These are phyloP conservation scores for Microcebus griseorufus DNA, from an alignment of 2,113 vertebrate species.

Conservation along the genomic window DNA sequence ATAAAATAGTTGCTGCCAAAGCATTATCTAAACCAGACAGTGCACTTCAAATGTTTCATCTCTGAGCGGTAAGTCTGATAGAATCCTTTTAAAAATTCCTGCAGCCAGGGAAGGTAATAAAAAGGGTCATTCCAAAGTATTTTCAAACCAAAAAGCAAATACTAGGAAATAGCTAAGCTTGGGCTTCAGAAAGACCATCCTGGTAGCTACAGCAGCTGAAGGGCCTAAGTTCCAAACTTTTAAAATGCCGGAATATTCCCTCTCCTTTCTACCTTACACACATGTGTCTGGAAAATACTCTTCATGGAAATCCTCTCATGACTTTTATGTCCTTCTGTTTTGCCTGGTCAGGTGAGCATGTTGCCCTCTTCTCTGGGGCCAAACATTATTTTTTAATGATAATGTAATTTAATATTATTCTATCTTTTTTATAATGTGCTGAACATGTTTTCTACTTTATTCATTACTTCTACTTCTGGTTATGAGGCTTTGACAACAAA, in stretches of 20 bases:
- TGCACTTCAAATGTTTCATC: conserved; percentile 57
- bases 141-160: conserved; percentile 21
- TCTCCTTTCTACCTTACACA: background rate
- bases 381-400: background rate
- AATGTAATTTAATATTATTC: background rate
- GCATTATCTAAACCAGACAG: conserved; percentile 64
- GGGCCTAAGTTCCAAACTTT: background rate
- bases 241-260: background rate
- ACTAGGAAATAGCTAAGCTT: background rate
- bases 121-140: conserved; percentile 33
- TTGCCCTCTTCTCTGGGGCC: background rate
- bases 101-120: conserved; percentile 8
- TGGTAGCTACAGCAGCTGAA: background rate
- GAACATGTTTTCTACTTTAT: background rate
- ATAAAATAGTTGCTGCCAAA: conserved; percentile 66
- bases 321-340: background rate
- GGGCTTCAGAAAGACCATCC: background rate
- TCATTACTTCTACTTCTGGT: background rate
- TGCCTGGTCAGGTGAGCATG: background rate
- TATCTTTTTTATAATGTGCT: background rate
- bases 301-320: background rate
- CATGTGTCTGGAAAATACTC: background rate
- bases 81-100: conserved; percentile 50
- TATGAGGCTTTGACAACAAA: background rate
- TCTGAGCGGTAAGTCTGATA: conserved; percentile 18